Percentiles rank a stretch among this genome's conserved stretches.
Evolutionary conservation across 2,888 invertebrate species (phyloP).

Genomic region (Xestobium rufovillosum): DNA sequence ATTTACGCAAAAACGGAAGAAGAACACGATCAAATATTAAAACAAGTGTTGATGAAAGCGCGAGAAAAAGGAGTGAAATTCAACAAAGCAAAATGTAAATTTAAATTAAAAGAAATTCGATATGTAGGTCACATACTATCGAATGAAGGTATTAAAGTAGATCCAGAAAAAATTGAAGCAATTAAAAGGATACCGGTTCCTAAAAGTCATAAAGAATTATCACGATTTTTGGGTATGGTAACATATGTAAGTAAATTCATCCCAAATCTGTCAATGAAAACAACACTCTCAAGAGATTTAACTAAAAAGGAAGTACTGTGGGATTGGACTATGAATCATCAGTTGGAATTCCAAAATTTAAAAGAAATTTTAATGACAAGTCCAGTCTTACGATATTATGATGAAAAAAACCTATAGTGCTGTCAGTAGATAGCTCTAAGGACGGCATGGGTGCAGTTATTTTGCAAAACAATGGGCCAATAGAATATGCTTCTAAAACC

Average conservation of each 20-base stretch:
- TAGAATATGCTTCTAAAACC: conserved; percentile 27
- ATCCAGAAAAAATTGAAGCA: too few species aligned
- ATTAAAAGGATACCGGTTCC: too few species aligned
- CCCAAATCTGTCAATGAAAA: too few species aligned
- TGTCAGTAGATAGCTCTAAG: conserved; percentile 22
- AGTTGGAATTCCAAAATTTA: conserved; percentile 12
- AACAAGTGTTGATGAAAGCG: conserved; percentile 18
- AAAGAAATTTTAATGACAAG: conserved; percentile 12
- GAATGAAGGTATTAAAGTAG: conserved; percentile 18
- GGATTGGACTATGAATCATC: conserved; percentile 11
- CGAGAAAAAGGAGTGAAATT: conserved; percentile 14
- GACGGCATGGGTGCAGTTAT: conserved; percentile 21
- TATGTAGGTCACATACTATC: conserved; percentile 22
- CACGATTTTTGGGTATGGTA: too few species aligned
- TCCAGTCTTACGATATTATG: conserved; percentile 12
- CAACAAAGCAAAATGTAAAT: conserved; percentile 21
- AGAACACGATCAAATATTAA: conserved; percentile 24
- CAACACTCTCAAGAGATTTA: conserved; percentile 10
- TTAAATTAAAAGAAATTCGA: conserved; percentile 17
- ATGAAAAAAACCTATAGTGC: conserved; percentile 12
- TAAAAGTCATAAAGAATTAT: too few species aligned
- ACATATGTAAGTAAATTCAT: too few species aligned
- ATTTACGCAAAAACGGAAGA: conserved; percentile 21
- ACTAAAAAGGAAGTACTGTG: conserved; percentile 11
- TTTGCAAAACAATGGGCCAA: conserved; percentile 24